A percentile compares a stretch with the other conserved stretches of the same genome.
Evolutionary conservation across 2,797 vertebrate genomes (phyloP).

Genomic region (Nyctibius grandis): DNA sequence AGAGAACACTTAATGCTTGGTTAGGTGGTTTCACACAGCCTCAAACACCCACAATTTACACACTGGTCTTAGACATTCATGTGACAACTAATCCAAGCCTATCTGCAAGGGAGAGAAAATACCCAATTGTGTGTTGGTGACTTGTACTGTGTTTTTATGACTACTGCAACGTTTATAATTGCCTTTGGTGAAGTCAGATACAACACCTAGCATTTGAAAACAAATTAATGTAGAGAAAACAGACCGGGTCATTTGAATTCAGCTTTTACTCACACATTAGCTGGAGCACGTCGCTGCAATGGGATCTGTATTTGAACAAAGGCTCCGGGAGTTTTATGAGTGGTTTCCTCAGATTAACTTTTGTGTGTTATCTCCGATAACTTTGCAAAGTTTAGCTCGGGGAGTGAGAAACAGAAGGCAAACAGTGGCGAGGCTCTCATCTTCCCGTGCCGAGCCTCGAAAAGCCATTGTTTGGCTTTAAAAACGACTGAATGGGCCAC

Average conservation of each 20-base stretch:
- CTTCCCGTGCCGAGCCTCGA: rapidly evolving
- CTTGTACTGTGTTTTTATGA: not conserved
- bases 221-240: not conserved
- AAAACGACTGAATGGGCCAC: rapidly evolving
- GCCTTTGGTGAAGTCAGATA: not conserved
- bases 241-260: not conserved
- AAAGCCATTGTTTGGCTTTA: rapidly evolving
- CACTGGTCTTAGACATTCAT: not conserved
- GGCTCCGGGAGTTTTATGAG: rapidly evolving
- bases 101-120: not conserved
- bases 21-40: not conserved
- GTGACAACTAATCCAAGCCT: not conserved
- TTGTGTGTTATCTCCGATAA: rapidly evolving
- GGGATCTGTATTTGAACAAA: not conserved
- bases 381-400: not conserved
- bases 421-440: not conserved
- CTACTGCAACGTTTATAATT: not conserved
- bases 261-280: not conserved
- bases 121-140: not conserved
- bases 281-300: rapidly evolving
- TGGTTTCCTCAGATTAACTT: rapidly evolving
- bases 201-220: not conserved
- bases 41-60: not conserved
- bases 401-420: not conserved
- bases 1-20: not conserved